phyloP scores from a whole-genome alignment of 1,140 invertebrate genomes.

The Holotrichia oblita region DNA sequence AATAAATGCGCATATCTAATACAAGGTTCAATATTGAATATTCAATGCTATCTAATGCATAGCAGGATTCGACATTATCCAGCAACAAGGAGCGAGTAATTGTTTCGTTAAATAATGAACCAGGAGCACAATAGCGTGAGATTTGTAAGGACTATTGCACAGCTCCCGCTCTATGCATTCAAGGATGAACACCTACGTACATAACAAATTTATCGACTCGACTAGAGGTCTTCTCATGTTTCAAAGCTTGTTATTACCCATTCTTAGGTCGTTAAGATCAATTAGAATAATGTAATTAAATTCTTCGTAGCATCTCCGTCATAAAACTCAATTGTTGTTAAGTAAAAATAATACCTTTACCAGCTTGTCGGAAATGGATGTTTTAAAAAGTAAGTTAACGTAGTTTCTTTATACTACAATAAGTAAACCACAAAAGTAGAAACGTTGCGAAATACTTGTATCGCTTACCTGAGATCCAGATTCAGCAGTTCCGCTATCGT shows the following conservation, averaged over 20 bases:
- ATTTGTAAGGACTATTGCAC: neutral
- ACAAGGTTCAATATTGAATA: conserved; percentile 21
- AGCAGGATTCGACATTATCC: neutral
- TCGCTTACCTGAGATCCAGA: conserved; percentile 68
- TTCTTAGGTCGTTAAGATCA: too few relatives aligned
- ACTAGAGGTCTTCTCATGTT: neutral
- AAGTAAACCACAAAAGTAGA: neutral
- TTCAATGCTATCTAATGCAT: neutral
- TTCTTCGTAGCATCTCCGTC: too few relatives aligned
- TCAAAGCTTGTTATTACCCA: neutral
- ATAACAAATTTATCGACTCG: neutral
- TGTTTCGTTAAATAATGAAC: conserved; percentile 14
- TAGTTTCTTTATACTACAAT: too few relatives aligned
- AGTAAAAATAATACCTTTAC: too few relatives aligned
- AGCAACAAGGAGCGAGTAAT: neutral
- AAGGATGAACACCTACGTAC: neutral
- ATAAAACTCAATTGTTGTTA: too few relatives aligned
- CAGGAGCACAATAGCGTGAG: neutral
- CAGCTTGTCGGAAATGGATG: too few relatives aligned
- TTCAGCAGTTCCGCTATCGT: conserved; percentile 72
- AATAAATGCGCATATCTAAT: conserved; percentile 12
- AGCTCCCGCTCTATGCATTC: neutral
- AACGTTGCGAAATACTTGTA: neutral
- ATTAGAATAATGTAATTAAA: too few relatives aligned
- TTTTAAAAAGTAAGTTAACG: too few relatives aligned